Conservation (phyloP, 2,888 invertebrate genomes). For the Plagodis pulveraria region DNA sequence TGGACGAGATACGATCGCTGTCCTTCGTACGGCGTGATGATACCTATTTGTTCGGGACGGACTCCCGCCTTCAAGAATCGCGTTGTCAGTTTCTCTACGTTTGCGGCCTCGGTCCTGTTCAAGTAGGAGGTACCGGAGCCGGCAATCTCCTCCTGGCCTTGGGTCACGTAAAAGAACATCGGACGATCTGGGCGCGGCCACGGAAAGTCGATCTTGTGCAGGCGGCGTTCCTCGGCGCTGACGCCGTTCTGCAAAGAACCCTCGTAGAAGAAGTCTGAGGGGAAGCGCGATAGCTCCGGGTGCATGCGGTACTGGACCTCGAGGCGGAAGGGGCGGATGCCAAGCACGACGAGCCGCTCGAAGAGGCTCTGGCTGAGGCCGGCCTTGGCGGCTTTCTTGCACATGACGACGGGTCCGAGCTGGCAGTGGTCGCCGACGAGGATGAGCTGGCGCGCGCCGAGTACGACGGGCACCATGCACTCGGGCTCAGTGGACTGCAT, state of each 20-base stretch:
- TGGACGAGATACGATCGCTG: conserved; percentile 98
- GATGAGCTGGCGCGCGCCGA: conserved; percentile 98
- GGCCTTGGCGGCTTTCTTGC: conserved; percentile 98
- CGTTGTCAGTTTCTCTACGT: conserved; percentile 99
- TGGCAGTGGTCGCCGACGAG: conserved; percentile 99
- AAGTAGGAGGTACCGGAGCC: conserved; percentile 99
- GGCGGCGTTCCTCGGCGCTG: conserved; percentile 96
- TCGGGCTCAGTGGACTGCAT: conserved; percentile 99
- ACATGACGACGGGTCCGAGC: conserved; percentile 99
- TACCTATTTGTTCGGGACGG: conserved; percentile 98
- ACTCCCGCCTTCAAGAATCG: conserved; percentile 97
- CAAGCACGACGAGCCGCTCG: conserved; percentile 98
- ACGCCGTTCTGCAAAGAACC: conserved; percentile 99
- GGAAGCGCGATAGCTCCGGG: conserved; percentile 98
- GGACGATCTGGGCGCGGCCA: conserved; percentile 99
- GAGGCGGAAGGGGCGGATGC: conserved; percentile 97
- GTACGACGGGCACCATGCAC: conserved; percentile 99
- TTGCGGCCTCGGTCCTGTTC: conserved; percentile 99
- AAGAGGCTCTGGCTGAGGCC: conserved; percentile 98
- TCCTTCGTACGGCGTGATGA: conserved; percentile 99
- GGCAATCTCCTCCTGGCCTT: conserved; percentile 99
- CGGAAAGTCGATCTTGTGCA: conserved; percentile 96
- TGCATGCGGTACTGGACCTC: conserved; percentile 99
- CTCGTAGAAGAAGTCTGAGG: conserved; percentile 99
- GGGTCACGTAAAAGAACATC: conserved; percentile 99